These are phyloP conservation scores for Oceanodroma tethys DNA, from an alignment of 2,113 vertebrate species.

Conservation along the genomic window DNA sequence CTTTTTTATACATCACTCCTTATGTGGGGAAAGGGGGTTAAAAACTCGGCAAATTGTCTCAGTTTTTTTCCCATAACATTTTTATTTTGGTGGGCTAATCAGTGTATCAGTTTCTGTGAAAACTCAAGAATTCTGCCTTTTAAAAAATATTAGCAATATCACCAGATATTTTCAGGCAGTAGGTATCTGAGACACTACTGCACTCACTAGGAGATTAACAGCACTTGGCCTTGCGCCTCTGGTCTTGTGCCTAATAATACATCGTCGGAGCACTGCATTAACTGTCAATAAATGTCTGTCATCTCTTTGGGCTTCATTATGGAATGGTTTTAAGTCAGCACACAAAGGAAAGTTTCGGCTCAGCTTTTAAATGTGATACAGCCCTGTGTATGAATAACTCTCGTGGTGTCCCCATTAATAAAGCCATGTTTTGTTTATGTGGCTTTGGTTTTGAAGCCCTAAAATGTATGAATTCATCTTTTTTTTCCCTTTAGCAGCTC, in stretches of 20 bases:
- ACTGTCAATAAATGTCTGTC: not conserved
- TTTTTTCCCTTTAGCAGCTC: not conserved
- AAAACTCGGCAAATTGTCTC: not conserved
- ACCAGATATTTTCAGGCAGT: not conserved
- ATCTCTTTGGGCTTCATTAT: not conserved
- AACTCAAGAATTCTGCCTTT: not conserved
- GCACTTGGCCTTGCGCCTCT: not conserved
- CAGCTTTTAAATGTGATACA: not conserved
- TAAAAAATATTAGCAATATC: not conserved
- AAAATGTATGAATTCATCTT: not conserved
- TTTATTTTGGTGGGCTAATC: not conserved
- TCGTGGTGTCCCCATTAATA: not conserved
- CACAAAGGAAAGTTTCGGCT: not conserved
- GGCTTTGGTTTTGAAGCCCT: not conserved
- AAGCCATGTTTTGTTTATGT: not conserved
- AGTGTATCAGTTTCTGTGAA: not conserved
- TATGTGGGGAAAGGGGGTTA: not conserved
- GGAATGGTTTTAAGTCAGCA: not conserved
- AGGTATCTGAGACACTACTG: not conserved
- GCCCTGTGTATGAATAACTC: not conserved
- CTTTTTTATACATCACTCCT: not conserved
- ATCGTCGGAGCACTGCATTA: not conserved
- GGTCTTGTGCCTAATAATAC: not conserved
- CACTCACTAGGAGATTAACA: not conserved
- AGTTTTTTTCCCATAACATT: not conserved